A percentile compares a stretch with the other conserved stretches of the same genome.
phyloP scores from a whole-genome alignment of 37 sponge, comb jelly and placozoan species.

The Diacarnus erythraeanus region DNA sequence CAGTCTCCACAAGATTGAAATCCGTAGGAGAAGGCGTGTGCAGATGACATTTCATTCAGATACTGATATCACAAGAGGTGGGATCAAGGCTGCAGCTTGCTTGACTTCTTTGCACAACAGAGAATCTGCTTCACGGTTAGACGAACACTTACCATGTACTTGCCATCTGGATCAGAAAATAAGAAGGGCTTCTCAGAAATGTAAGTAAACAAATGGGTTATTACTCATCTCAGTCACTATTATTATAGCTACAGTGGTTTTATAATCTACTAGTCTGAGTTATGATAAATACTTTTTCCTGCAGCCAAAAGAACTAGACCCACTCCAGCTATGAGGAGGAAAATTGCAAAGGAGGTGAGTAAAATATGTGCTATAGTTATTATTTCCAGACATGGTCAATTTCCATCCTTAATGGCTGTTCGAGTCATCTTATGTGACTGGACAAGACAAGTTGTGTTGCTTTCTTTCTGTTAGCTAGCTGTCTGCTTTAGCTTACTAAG shows the following conservation, averaged over 20 bases:
- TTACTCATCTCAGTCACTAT: no score
- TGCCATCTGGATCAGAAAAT: slow-evolving; percentile 10
- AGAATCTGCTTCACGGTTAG: not conserved
- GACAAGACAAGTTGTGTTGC: no score
- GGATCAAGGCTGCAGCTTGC: slow-evolving; percentile 40
- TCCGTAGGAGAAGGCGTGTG: slow-evolving; percentile 27
- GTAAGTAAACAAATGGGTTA: no score
- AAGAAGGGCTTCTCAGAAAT: not conserved
- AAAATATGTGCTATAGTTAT: no score
- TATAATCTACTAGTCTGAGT: no score
- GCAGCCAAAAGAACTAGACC: not conserved
- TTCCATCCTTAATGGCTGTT: no score
- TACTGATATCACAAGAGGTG: not conserved
- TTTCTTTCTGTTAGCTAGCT: no score
- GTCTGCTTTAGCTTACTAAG: no score
- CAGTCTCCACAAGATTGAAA: slow-evolving; percentile 1
- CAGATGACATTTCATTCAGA: slow-evolving; percentile 62
- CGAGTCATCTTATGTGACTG: no score
- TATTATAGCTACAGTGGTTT: no score
- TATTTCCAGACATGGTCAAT: no score
- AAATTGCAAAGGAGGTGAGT: not conserved
- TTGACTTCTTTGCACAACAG: slow-evolving; percentile 3
- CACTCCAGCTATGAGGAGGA: not conserved
- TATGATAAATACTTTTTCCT: not conserved
- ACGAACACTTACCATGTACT: not conserved